Conservation (phyloP, 2,113 vertebrate species). For the Theristicus caerulescens region DNA sequence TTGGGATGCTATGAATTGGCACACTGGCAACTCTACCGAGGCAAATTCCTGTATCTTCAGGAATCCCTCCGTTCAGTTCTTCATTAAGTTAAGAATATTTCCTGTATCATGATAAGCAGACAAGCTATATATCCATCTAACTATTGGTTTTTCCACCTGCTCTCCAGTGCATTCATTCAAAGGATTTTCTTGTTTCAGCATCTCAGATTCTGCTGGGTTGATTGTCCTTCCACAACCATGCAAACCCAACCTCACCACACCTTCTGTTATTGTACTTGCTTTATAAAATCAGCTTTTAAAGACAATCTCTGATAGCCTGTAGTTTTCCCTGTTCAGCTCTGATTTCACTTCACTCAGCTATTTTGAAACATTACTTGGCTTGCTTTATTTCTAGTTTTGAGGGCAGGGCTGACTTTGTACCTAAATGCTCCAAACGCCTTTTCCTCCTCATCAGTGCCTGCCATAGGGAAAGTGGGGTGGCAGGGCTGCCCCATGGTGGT, state of each 20-base stretch:
- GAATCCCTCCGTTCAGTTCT: not conserved
- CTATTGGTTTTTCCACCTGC: not conserved
- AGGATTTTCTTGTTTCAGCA: not conserved
- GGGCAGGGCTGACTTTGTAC: not conserved
- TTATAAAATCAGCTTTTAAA: not conserved
- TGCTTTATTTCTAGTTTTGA: not conserved
- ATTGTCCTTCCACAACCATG: not conserved
- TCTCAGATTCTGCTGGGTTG: not conserved
- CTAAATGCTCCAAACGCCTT: not conserved
- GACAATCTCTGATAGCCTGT: not conserved
- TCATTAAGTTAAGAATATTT: not conserved
- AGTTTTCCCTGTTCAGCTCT: not conserved
- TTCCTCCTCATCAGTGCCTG: not conserved
- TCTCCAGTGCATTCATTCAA: not conserved
- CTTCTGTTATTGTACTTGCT: not conserved
- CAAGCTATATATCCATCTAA: not conserved
- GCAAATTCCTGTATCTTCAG: not conserved
- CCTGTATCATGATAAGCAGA: not conserved
- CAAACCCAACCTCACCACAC: not conserved
- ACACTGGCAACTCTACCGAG: not conserved
- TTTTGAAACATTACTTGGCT: not conserved
- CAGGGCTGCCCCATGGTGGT: not conserved
- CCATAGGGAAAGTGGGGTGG: not conserved
- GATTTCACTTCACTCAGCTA: not conserved
- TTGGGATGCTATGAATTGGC: not conserved